These are phyloP conservation scores for Anoplius nigerrimus DNA, from an alignment of 2,888 invertebrate genomes.

Conservation along the genomic window DNA sequence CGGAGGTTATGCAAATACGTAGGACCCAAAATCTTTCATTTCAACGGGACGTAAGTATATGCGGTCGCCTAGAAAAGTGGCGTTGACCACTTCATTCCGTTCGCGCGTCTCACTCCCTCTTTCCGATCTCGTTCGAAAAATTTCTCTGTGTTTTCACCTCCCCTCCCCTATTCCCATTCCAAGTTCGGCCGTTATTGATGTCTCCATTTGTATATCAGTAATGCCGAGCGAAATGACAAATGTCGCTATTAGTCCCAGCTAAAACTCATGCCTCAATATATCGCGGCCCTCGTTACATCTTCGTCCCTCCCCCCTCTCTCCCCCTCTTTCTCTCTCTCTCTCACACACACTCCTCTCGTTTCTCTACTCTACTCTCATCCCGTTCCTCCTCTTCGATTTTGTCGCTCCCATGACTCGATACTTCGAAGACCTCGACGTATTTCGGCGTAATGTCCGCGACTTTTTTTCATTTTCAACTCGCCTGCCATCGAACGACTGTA, in stretches of 20 bases:
- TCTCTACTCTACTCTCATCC: neutral
- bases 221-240: slow-evolving; percentile 68
- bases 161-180: slow-evolving; percentile 1
- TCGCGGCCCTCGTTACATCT: slow-evolving; percentile 45
- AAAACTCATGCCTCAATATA: slow-evolving; percentile 63
- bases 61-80: slow-evolving; percentile 7
- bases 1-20: too few species aligned
- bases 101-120: slow-evolving; percentile 21
- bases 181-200: slow-evolving; percentile 61
- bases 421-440: neutral
- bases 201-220: slow-evolving; percentile 71
- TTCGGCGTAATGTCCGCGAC: too few species aligned
- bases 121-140: slow-evolving; percentile 1
- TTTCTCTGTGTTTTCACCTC: slow-evolving; percentile 10
- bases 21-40: slow-evolving; percentile 51
- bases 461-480: too few species aligned
- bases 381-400: slow-evolving; percentile 3
- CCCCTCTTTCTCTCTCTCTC: neutral
- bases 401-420: slow-evolving; percentile 13
- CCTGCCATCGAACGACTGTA: too few species aligned
- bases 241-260: slow-evolving; percentile 68
- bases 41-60: slow-evolving; percentile 1
- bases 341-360: neutral
- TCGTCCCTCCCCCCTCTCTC: slow-evolving; percentile 13
- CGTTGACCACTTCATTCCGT: slow-evolving; percentile 54